Percentiles rank a stretch among this genome's conserved stretches.
Conservation (phyloP, 2,888 invertebrate species). For the Brachypalpus laphriformis region DNA sequence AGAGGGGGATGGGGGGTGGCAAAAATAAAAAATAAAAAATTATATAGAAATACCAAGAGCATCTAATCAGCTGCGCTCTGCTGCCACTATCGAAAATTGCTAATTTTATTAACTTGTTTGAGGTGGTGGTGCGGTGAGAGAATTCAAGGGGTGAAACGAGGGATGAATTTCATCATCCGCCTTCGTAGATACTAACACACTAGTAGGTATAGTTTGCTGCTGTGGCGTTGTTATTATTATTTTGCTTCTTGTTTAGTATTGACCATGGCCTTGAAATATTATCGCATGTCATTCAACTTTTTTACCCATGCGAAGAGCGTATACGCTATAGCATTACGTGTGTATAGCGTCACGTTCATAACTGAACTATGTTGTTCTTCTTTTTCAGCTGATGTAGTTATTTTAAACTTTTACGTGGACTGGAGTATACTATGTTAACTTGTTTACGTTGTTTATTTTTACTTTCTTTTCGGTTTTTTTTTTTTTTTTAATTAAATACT, state of each 20-base stretch:
- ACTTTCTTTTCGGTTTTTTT: background rate
- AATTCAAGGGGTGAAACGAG: background rate
- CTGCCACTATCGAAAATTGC: conserved; percentile 15
- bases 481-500: too few relatives aligned
- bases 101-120: conserved; percentile 32
- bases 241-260: conserved; percentile 32
- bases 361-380: conserved; percentile 19
- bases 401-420: conserved; percentile 4
- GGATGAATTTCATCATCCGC: background rate
- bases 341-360: conserved; percentile 34
- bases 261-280: conserved; percentile 71
- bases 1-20: background rate
- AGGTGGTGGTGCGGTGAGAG: background rate
- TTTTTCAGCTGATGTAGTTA: conserved; percentile 25
- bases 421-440: conserved; percentile 9
- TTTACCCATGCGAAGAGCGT: conserved; percentile 38
- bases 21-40: background rate
- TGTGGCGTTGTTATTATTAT: conserved; percentile 5
- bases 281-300: conserved; percentile 70
- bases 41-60: conserved; percentile 34
- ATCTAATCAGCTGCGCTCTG: conserved; percentile 55
- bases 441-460: conserved; percentile 2
- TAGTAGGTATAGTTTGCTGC: background rate
- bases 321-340: background rate
- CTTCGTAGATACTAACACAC: background rate